These are phyloP conservation scores for Tromatobia lineatoria DNA, from an alignment of 2,888 invertebrate genomes.

Conservation along the genomic window DNA sequence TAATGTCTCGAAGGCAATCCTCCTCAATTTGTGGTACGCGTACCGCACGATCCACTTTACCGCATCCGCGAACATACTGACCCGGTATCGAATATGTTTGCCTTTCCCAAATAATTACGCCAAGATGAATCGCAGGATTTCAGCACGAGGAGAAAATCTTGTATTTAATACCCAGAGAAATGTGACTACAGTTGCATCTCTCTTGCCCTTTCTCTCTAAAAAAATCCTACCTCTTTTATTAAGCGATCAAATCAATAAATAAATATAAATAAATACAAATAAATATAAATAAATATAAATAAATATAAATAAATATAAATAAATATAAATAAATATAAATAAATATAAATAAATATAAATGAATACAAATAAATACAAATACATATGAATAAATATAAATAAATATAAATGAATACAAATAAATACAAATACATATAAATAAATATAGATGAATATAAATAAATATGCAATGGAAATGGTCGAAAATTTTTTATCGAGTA, in stretches of 20 bases:
- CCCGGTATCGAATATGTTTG: conserved; percentile 50
- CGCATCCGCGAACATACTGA: conserved; percentile 62
- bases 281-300: too few relatives aligned
- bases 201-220: background rate
- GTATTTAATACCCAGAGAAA: conserved; percentile 43
- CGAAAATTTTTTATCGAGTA: too few relatives aligned
- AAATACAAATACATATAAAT: background rate
- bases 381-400: too few relatives aligned
- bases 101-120: conserved; percentile 60
- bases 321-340: background rate
- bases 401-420: background rate
- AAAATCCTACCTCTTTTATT: background rate
- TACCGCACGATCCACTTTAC: conserved; percentile 62
- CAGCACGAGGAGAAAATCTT: conserved; percentile 40
- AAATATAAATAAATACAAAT: too few relatives aligned
- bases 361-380: background rate
- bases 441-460: too few relatives aligned
- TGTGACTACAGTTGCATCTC: background rate
- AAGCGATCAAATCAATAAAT: background rate
- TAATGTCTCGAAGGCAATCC: conserved; percentile 26
- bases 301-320: too few relatives aligned
- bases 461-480: too few relatives aligned
- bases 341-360: too few relatives aligned
- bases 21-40: conserved; percentile 60
- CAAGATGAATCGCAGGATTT: conserved; percentile 35